Evolutionary conservation across 2,888 invertebrate species (phyloP).

Genomic region (Netelia inedita): DNA sequence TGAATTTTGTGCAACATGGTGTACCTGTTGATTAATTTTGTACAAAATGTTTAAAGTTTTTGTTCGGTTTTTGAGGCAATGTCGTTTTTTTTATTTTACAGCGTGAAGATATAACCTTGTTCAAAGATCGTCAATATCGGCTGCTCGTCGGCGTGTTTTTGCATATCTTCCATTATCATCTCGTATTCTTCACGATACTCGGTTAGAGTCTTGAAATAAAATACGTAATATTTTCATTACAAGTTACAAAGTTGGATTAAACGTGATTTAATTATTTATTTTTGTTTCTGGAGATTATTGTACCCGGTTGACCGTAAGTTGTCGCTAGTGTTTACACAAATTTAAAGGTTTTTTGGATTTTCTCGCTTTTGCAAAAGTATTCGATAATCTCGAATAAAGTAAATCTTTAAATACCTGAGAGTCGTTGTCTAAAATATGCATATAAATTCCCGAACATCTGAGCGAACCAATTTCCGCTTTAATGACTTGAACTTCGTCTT

Average conservation of each 20-base stretch:
- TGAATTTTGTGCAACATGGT: constrained; percentile 89
- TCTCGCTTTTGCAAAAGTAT: no score
- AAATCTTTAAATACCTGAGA: constrained; percentile 49
- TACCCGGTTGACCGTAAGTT: background rate
- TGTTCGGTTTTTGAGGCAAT: background rate
- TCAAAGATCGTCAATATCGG: constrained; percentile 85
- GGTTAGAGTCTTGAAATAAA: constrained; percentile 32
- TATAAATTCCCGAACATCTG: background rate
- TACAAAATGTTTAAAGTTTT: constrained; percentile 10
- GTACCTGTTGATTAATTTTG: constrained; percentile 78
- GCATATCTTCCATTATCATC: constrained; percentile 86
- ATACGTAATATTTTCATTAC: background rate
- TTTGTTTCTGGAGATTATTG: background rate
- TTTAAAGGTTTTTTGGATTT: no score
- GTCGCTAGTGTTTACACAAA: background rate
- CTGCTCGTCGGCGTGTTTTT: constrained; percentile 84
- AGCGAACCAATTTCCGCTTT: constrained; percentile 46
- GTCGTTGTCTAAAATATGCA: constrained; percentile 53
- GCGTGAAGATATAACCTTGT: constrained; percentile 81
- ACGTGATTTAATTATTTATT: no score
- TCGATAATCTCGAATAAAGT: no score
- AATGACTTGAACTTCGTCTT: constrained; percentile 81
- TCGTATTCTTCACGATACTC: constrained; percentile 83
- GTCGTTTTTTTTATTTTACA: background rate
- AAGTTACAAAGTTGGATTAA: background rate